Conservation (phyloP, 2,797 vertebrate genomes). For the Bradypus variegatus region DNA sequence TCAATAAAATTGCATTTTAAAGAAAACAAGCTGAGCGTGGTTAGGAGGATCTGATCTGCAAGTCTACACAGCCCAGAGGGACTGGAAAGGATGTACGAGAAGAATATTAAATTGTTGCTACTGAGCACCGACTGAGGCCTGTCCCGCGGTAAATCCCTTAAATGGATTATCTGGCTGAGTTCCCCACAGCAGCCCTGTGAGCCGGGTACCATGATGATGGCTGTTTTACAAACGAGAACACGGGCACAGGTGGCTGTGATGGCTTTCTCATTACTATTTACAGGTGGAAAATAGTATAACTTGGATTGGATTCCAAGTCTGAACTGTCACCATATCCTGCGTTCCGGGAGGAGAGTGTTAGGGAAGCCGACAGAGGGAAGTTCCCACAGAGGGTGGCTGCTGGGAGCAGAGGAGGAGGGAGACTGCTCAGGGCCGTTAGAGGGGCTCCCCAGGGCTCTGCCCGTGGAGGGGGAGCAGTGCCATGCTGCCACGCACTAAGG, state of each 20-base stretch:
- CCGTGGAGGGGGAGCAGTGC: background rate
- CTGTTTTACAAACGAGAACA: background rate
- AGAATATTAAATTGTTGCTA: background rate
- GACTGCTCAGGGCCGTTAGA: background rate
- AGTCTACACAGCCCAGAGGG: background rate
- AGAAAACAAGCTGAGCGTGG: no score
- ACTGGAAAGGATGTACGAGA: background rate
- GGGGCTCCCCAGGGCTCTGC: background rate
- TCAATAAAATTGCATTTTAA: no score
- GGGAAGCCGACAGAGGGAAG: background rate
- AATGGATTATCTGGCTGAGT: constrained; percentile 19
- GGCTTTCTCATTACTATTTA: background rate
- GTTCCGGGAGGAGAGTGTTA: background rate
- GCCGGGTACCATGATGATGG: background rate
- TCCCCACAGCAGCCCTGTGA: background rate
- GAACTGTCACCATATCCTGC: background rate
- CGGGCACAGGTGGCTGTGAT: background rate
- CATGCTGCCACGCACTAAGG: background rate
- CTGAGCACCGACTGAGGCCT: background rate
- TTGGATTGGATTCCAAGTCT: background rate
- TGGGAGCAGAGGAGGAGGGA: background rate
- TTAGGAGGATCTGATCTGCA: background rate
- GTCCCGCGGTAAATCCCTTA: constrained; percentile 4
- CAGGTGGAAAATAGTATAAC: background rate
- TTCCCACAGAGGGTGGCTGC: background rate